Conservation (phyloP, 2,797 vertebrate species). For the Epinephelus malabaricus region DNA sequence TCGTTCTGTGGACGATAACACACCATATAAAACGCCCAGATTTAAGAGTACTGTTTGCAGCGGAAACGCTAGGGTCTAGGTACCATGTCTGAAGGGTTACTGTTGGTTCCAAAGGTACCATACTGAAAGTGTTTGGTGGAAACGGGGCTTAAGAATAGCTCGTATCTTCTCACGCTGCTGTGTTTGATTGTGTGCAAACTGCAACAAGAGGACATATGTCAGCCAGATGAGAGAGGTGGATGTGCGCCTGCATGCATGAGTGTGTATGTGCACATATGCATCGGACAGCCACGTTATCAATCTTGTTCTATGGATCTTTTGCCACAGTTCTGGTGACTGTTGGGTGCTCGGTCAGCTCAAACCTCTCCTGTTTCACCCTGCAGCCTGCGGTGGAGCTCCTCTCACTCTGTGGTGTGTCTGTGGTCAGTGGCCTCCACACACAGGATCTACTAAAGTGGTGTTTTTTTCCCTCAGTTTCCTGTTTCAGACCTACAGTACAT, state of each 20-base stretch:
- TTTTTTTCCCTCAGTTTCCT: conserved; percentile 48
- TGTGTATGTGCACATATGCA: conserved; percentile 11
- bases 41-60: no score
- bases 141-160: neutral
- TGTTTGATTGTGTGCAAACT: conserved; percentile 39
- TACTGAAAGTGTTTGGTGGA: no score
- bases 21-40: no score
- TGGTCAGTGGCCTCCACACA: conserved; percentile 67
- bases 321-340: conserved; percentile 26
- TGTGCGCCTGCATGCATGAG: conserved; percentile 21
- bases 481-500: conserved; percentile 41
- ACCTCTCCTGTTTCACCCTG: conserved; percentile 51
- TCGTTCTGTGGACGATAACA: no score
- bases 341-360: conserved; percentile 44
- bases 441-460: conserved; percentile 54
- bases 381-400: conserved; percentile 40
- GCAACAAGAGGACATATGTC: conserved; percentile 38
- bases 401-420: conserved; percentile 61
- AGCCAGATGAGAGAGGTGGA: conserved; percentile 42
- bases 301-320: conserved; percentile 30
- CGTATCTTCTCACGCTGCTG: conserved; percentile 16
- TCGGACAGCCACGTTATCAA: conserved; percentile 3
- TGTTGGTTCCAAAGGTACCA: no score
- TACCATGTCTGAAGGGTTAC: no score
- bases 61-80: no score